A percentile compares a stretch with the other conserved stretches of the same genome.
phyloP scores from a whole-genome alignment of 2,888 invertebrate genomes.

The Thyatira batis region DNA sequence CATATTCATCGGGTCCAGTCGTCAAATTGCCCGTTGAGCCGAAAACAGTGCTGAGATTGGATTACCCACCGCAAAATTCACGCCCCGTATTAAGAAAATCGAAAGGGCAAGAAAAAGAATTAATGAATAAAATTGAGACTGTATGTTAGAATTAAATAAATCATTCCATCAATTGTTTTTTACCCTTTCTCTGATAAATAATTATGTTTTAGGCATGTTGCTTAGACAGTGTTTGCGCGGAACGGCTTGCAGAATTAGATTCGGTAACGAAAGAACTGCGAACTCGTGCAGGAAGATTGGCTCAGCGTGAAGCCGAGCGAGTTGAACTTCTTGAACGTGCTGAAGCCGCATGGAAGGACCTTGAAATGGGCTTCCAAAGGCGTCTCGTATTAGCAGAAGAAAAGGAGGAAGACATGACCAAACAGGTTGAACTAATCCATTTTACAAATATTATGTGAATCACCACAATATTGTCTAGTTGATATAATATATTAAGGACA shows the following conservation, averaged over 20 bases:
- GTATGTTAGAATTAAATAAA: conserved; percentile 32
- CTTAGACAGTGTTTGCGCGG: conserved; percentile 45
- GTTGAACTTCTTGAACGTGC: conserved; percentile 65
- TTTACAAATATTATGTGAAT: too few species aligned
- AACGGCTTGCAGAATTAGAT: conserved; percentile 50
- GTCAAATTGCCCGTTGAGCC: conserved; percentile 57
- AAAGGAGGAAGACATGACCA: conserved; percentile 56
- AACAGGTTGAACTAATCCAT: conserved; percentile 46
- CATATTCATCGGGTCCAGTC: conserved; percentile 48
- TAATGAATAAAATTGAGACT: conserved; percentile 47
- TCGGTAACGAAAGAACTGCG: conserved; percentile 47
- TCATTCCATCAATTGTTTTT: background rate
- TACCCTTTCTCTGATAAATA: conserved; percentile 3
- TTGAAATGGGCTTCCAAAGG: conserved; percentile 63
- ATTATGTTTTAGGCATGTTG: conserved; percentile 53
- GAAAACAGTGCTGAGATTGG: conserved; percentile 57
- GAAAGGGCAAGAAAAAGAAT: conserved; percentile 28
- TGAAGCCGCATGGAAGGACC: conserved; percentile 67
- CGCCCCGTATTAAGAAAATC: conserved; percentile 16
- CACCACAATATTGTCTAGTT: too few species aligned
- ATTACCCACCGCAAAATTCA: conserved; percentile 19
- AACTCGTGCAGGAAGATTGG: conserved; percentile 49
- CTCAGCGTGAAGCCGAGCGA: conserved; percentile 59
- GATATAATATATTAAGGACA: too few species aligned
- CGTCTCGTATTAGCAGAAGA: conserved; percentile 52